Percentiles rank a stretch among this genome's conserved stretches.
phyloP scores from a whole-genome alignment of 2,888 invertebrate species.

The Trimorus sp. region DNA sequence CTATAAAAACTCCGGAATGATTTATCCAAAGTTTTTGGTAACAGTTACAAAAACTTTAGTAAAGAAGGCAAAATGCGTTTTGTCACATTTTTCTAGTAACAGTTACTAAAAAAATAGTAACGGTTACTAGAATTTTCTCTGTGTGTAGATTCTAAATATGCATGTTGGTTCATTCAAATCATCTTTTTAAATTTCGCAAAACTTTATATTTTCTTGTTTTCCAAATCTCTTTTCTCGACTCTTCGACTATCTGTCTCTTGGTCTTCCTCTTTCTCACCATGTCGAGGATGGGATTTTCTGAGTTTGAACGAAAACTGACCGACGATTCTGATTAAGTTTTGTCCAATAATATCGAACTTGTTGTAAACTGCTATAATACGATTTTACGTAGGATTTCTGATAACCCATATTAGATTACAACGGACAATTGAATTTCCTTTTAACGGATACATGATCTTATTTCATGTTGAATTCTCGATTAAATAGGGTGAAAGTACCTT shows the following conservation, averaged over 20 bases:
- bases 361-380: slow-evolving; percentile 8
- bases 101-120: too few species aligned
- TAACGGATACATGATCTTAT: slow-evolving; percentile 7
- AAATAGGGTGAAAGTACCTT: slow-evolving; percentile 1
- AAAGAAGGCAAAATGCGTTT: too few species aligned
- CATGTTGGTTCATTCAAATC: too few species aligned
- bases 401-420: slow-evolving; percentile 7
- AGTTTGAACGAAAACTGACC: not conserved
- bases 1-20: too few species aligned
- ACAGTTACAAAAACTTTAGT: too few species aligned
- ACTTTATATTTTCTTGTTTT: not conserved
- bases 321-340: not conserved
- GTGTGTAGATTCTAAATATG: too few species aligned
- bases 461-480: not conserved
- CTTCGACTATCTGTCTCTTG: too few species aligned
- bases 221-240: not conserved
- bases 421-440: slow-evolving; percentile 11
- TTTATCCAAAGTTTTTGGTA: too few species aligned
- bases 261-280: not conserved
- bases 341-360: not conserved
- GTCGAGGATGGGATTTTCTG: not conserved
- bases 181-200: too few species aligned
- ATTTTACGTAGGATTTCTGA: not conserved
- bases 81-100: too few species aligned
- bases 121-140: too few species aligned